Evolutionary conservation across 2,888 invertebrate genomes (phyloP).

Genomic region (Adela reaumurella): DNA sequence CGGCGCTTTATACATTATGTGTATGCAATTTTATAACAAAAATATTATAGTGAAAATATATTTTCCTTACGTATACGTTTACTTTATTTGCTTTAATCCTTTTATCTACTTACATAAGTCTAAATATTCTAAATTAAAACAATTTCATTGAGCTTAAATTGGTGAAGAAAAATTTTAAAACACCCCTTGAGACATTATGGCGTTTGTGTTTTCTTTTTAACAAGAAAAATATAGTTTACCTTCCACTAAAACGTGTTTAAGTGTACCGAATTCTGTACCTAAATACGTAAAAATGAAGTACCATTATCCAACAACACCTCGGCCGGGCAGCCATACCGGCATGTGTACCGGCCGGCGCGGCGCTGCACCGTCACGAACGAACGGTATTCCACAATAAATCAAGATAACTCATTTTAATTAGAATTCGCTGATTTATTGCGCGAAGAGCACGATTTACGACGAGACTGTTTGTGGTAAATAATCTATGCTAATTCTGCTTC

Average conservation of each 20-base stretch:
- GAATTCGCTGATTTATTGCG: slow-evolving; percentile 4
- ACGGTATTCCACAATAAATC: slow-evolving; percentile 1
- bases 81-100: too few relatives aligned
- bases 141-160: too few relatives aligned
- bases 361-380: neutral
- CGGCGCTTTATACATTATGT: too few relatives aligned
- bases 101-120: too few relatives aligned
- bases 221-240: too few relatives aligned
- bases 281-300: neutral
- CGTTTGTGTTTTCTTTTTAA: too few relatives aligned
- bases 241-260: neutral
- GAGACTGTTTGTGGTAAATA: slow-evolving; percentile 1
- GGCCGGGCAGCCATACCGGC: neutral
- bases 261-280: slow-evolving; percentile 3
- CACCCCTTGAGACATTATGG: too few relatives aligned
- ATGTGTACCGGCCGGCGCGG: neutral
- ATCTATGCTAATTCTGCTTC: neutral
- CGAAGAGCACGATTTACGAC: slow-evolving; percentile 5
- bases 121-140: too few relatives aligned
- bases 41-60: too few relatives aligned
- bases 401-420: slow-evolving; percentile 6
- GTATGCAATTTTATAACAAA: too few relatives aligned
- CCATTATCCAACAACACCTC: neutral
- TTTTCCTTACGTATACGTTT: too few relatives aligned
- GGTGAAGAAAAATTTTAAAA: too few relatives aligned